Evolutionary conservation across 2,113 vertebrate species (phyloP).

Genomic region (Aegypius monachus): DNA sequence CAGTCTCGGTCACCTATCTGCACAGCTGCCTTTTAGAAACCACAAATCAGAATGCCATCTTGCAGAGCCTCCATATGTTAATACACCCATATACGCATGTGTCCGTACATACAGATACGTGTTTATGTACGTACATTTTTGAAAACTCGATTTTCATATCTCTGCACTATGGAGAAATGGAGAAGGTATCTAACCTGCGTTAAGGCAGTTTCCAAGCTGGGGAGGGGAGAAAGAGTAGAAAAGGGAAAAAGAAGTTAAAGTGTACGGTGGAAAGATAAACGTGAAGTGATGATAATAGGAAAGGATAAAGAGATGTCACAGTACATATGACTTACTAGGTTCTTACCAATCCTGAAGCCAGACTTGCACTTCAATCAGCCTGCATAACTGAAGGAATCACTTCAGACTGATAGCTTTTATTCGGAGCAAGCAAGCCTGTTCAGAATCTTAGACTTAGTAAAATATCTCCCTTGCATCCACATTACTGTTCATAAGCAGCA

Average conservation of each 20-base stretch:
- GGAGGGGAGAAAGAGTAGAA: neutral
- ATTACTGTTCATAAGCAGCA: neutral
- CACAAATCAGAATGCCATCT: neutral
- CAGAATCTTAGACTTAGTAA: neutral
- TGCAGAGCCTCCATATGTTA: neutral
- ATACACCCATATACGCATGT: rapidly evolving
- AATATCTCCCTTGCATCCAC: slow-evolving; percentile 4
- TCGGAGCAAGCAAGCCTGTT: neutral
- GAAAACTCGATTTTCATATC: neutral
- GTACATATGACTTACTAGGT: neutral
- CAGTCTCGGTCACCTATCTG: neutral
- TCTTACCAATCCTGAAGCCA: neutral
- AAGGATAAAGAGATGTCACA: neutral
- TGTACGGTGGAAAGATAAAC: neutral
- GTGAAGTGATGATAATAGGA: neutral
- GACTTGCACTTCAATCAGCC: neutral
- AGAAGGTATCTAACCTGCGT: neutral
- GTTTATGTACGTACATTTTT: neutral
- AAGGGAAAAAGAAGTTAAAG: neutral
- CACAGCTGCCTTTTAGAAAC: neutral
- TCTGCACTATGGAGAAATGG: neutral
- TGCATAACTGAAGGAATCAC: neutral
- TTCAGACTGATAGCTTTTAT: neutral
- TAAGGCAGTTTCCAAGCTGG: neutral
- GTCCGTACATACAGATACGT: neutral